phyloP scores from a whole-genome alignment of 2,888 invertebrate genomes.

The Luperina testacea region DNA sequence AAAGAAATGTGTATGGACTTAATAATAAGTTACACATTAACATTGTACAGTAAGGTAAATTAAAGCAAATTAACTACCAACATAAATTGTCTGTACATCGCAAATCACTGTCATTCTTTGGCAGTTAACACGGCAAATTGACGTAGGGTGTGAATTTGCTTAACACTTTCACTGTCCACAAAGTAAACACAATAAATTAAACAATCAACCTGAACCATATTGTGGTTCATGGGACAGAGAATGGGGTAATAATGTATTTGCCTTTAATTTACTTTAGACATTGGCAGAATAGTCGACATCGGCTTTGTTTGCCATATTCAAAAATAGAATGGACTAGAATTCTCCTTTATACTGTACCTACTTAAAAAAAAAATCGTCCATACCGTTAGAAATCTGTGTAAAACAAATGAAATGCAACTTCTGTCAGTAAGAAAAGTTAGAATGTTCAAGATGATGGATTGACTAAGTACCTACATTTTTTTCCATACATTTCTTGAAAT shows the following conservation, averaged over 20 bases:
- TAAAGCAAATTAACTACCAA: background rate
- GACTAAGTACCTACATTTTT: background rate
- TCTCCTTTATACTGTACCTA: too few species aligned
- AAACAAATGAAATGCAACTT: conserved; percentile 1
- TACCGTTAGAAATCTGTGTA: background rate
- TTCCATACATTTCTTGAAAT: conserved; percentile 4
- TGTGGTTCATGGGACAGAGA: too few species aligned
- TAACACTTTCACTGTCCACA: too few species aligned
- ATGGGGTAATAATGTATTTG: too few species aligned
- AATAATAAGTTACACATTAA: background rate
- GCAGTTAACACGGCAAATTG: background rate
- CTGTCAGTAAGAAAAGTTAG: background rate
- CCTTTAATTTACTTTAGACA: background rate
- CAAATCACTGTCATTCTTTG: background rate
- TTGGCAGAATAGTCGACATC: background rate
- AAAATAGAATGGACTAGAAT: too few species aligned
- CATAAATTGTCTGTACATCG: too few species aligned
- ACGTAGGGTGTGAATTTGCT: background rate
- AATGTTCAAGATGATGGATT: conserved; percentile 11
- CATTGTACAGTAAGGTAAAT: background rate
- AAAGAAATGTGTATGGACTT: background rate
- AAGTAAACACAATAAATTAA: too few species aligned
- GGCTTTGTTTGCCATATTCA: background rate
- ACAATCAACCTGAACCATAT: too few species aligned
- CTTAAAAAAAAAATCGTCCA: background rate